Evolutionary conservation across 2,113 vertebrate species (phyloP).

Genomic region (Agelaius phoeniceus): DNA sequence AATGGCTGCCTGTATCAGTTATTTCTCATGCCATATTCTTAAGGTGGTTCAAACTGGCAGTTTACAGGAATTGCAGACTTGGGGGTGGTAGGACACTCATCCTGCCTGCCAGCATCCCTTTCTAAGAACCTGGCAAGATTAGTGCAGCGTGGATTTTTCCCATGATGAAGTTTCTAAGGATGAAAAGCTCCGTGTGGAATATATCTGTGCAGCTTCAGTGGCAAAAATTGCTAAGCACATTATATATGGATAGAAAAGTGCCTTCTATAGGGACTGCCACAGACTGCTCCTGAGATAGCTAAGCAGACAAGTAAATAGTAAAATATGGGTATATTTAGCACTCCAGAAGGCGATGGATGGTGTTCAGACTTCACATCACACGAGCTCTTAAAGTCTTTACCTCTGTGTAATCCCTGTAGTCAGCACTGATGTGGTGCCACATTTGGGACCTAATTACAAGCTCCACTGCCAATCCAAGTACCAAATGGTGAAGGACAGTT

Average conservation of each 20-base stretch:
- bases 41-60: not conserved
- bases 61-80: not conserved
- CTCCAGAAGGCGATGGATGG: not conserved
- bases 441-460: not conserved
- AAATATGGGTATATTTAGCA: conserved; percentile 38
- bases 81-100: not conserved
- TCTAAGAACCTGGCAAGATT: not conserved
- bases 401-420: not conserved
- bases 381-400: not conserved
- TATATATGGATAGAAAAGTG: conserved; percentile 38
- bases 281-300: not conserved
- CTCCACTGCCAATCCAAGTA: not conserved
- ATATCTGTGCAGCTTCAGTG: not conserved
- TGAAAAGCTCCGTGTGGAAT: not conserved
- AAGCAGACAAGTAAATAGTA: not conserved
- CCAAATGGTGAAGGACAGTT: not conserved
- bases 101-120: not conserved
- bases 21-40: not conserved
- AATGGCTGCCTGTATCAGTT: not conserved
- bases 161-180: not conserved
- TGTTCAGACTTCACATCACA: not conserved
- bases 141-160: not conserved
- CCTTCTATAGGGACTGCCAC: conserved; percentile 22
- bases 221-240: conserved; percentile 21
- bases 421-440: not conserved